Base-by-base conservation (phyloP, 2,113 vertebrate genomes). In the Salminus brasiliensis region DNA sequence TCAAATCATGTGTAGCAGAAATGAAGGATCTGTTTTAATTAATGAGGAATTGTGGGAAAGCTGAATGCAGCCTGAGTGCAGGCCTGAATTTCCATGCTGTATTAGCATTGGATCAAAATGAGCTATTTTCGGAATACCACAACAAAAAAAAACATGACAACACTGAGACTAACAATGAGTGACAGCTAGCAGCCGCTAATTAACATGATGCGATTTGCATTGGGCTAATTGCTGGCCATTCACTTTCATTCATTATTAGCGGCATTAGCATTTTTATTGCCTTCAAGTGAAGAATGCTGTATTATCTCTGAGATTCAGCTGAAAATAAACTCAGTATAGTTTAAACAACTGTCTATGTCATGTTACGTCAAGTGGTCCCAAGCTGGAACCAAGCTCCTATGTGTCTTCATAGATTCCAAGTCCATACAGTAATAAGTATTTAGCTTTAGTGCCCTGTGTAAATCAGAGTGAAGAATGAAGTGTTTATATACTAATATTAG, bases 131-230 rank as follows among this genome's bases (percentile, higher is more conserved):
- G 18, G 59, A 62, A 62, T 59, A 23, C n/a, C n/a, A n/a, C n/a
- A 11, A 15, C 27, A 30, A 62, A 29, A 30, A 62, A 30, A 29
- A 62, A 30, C 1, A 62, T 15, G 45, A 62, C 59, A 30, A 62
- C 25, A 62, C 27, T 62, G 59, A 62, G 59, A 62, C 59, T 62
- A 30, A 62, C 27, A 62, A 12, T 62, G 59, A 62, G 12, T 62
- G 59, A 62, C 59, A 62, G 55, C 55, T 59, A 23, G 23, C 55
- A 59, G 59, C 59, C 25, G 30, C 59, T 62, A 62, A 62, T 30
- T 12, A 62, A 27, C 59, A 29, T 62, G 59, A 30, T 29, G 59
- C 21, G 2, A 62, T 62, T 62, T 62, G 15, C 59, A 29, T 62
- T 30, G 29, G 13, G 59, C 59, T 62, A 62, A 62, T 62, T 30